Conservation (phyloP, 2,888 invertebrate species). For the Drosophila paramelanica region DNA sequence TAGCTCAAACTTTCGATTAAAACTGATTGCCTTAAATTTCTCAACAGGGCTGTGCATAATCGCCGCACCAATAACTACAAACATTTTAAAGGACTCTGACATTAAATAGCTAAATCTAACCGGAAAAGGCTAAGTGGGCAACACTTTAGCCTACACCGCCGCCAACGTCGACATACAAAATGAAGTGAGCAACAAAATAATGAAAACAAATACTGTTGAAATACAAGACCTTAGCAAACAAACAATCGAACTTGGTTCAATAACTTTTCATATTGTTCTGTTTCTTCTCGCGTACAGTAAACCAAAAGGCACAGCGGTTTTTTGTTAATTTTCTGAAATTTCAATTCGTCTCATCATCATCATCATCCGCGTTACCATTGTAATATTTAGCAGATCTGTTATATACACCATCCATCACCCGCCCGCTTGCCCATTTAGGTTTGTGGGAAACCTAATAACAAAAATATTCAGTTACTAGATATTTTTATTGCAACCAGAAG, state of each 20-base stretch:
- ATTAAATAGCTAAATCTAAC: constrained; percentile 42
- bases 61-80: constrained; percentile 25
- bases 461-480: constrained; percentile 26
- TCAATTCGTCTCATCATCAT: constrained; percentile 59
- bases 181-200: constrained; percentile 63
- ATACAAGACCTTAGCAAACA: not conserved
- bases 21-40: constrained; percentile 10
- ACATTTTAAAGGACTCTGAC: constrained; percentile 37
- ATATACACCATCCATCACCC: constrained; percentile 25
- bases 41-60: constrained; percentile 20
- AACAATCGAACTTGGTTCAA: constrained; percentile 7
- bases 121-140: constrained; percentile 64
- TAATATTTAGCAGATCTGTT: constrained; percentile 40
- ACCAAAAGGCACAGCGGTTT: constrained; percentile 64
- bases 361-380: constrained; percentile 45
- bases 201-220: constrained; percentile 9
- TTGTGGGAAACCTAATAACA: constrained; percentile 22
- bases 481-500: constrained; percentile 17
- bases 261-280: constrained; percentile 9
- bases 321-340: constrained; percentile 71
- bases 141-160: constrained; percentile 64
- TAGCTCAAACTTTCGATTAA: not conserved
- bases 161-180: constrained; percentile 67
- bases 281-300: constrained; percentile 43
- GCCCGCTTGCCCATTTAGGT: constrained; percentile 29